Evolutionary conservation across 2,888 invertebrate genomes (phyloP), one percentile per base, ranked within the genome.

Genomic region (Colletes collaris): DNA sequence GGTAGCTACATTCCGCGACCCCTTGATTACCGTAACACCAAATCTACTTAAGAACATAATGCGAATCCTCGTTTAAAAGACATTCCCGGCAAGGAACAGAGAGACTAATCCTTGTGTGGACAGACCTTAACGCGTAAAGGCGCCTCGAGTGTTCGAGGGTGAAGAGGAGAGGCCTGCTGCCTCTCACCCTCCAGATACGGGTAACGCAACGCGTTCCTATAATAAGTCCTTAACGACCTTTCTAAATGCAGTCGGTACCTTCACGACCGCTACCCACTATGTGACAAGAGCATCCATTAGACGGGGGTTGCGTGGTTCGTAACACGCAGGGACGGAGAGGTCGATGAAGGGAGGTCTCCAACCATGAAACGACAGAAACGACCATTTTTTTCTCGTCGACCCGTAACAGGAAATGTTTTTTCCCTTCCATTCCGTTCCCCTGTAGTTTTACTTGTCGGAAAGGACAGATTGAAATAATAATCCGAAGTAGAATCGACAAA

Each of bases 171-270:
- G 52, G 74, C 72, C 81, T 82, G 81, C 67, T 82, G 76, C 84
- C 70, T 83, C 78, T 79, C 84, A 86, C 87, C 87, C 86, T 83
- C 76, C 76, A 76, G 81, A 79, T 78, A 81, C 76, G 76, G 63
- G 76, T 80, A 70, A 60, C 73, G 49, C 50, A 63, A 50, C 59
- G 56, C 73, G 76, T 68, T 83, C 76, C 85, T 81, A 84, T 87
- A 87, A 87, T 81, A 86, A 86, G 85, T 83, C 81, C 80, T 82
- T 87, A 87, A 87, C 83, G 83, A 85, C 79, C 82, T 83, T 82
- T 86, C 87, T 86, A 86, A 86, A 86, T 86, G 82, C 86, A 84
- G 80, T 86, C 83, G 79, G 74, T 71, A 79, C 79, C 76, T 81
- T 70, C 73, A 62, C 79, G 76, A 58, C 63, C 67, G 16, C 81